Base-by-base conservation (phyloP, 2,888 invertebrate species). In the Dysmachus trigonus region DNA sequence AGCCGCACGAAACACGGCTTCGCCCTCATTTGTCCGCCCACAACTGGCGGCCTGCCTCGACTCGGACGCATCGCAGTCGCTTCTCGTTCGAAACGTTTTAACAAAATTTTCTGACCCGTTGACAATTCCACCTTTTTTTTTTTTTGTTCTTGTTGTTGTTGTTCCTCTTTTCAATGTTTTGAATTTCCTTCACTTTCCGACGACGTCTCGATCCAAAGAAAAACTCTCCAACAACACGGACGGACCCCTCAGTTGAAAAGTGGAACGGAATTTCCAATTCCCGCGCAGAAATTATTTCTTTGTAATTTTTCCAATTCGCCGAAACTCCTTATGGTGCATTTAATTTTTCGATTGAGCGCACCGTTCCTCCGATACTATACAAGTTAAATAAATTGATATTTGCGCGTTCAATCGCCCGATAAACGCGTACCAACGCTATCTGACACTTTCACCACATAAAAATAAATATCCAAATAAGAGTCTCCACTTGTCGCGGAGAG, bases 1-100 rank as follows among this genome's bases (percentile, higher is more conserved):
- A 92, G 88, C 51, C 90, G 90, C 71, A 91, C 91, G 86, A 91
- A 90, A 89, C 91, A 91, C 77, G 91, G 88, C 87, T 91, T 91
- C 77, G 91, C 91, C 88, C 90, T 89, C 88, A 90, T 90, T 82
- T 89, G 88, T 88, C 82, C 86, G 3, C 41, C 62, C 30, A 35
- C 33, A 33, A 51, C 81, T 77, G 87, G 41, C 0, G 76, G 71
- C 73, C 87, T 79, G 7, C 87, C 87, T 1, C 87, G 86, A 38
- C 62, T 77, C 30, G 87, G 86, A 41, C 86, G 84, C 86, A 86
- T 86, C 53, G 3, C 10, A 18, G 62, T 62, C 18, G 62, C 13
- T 22, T 62, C 13, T 22, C 22, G 27, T 33, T 79, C 33, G 18
- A 41, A 41, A 51, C 15, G 22, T 74, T 51, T 85, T 74, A 53